Base-by-base conservation (phyloP, 2,113 vertebrate species). In the Motacilla alba region DNA sequence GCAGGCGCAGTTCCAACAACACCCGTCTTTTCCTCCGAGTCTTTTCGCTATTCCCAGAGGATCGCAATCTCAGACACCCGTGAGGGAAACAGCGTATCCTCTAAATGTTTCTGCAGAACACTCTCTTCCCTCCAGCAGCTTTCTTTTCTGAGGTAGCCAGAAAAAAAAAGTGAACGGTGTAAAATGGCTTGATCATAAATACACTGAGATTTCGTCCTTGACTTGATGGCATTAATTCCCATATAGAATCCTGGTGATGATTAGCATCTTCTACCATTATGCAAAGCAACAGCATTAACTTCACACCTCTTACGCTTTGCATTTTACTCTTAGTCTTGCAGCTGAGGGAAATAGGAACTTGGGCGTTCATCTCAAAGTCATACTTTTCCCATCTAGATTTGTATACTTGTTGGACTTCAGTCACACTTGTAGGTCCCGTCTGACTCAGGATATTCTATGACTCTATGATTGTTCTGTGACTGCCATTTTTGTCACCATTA, bases 121-220 rank as follows among this genome's bases (percentile, higher is more conserved):
- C 0, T 20, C 3, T 7, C 13, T 43, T 47, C 41, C 15, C 53
- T n/a, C 5, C 2, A 52, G 21, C 41, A 3, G 27, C 37, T 23
- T 39, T 35, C 2, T 33, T 56, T 62, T 47, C 31, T 33, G 27
- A 56, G 9, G 27, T 5, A 68, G 63, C 13, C 31, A 26, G 13
- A 50, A 53, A 2, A 0, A 1, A 28, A 63, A 55, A 8, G 15
- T 6, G 5, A 56, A 22, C 7, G 8, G 43, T 3, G 0, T 62
- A 52, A 62, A 64, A 27, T 18, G 20, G 27, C 41, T 56, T 72
- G 17, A 44, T 47, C 13, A 1, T 52, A 33, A 33, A 22, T 56
- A 6, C 15, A 7, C 37, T 13, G 43, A 46, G 31, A 28, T 16
- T 28, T 4, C 0, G 0, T 30, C 46, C 64, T 37, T 52, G 12